phyloP scores from a whole-genome alignment of 2,113 vertebrate species.

The Corythornis cristatus region DNA sequence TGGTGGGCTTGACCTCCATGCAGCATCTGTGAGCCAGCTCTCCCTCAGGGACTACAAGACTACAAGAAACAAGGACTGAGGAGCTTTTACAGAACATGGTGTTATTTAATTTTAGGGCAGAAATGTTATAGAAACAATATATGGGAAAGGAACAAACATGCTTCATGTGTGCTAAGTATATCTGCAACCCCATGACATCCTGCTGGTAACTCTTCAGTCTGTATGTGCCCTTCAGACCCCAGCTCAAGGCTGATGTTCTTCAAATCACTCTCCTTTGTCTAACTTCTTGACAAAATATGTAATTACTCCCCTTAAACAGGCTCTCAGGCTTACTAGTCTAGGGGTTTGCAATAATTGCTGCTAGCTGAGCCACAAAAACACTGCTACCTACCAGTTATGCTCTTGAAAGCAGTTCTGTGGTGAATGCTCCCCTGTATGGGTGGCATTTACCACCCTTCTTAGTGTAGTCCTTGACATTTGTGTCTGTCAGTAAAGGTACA shows the following conservation, averaged over 20 bases:
- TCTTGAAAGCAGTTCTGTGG: neutral
- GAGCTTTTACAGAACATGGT: neutral
- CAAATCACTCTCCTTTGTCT: slow-evolving; percentile 17
- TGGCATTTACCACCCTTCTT: neutral
- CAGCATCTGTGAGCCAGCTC: neutral
- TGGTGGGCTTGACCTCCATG: neutral
- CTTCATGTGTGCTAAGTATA: neutral
- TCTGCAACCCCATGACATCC: neutral
- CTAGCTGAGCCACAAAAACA: neutral
- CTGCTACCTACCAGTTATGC: neutral
- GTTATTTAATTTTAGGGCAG: neutral
- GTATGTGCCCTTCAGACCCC: neutral
- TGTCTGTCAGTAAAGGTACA: neutral
- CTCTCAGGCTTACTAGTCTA: neutral
- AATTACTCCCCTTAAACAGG: neutral
- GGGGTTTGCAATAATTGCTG: neutral
- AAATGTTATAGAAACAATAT: neutral
- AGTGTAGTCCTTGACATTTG: neutral
- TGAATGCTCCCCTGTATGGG: neutral
- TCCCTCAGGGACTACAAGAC: neutral
- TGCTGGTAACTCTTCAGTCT: neutral
- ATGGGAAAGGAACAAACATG: neutral
- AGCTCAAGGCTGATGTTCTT: slow-evolving; percentile 8
- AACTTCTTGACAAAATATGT: neutral
- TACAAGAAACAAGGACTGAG: neutral